These are phyloP conservation scores for Sycophila texana DNA, from an alignment of 2,888 invertebrate species.

Conservation along the genomic window DNA sequence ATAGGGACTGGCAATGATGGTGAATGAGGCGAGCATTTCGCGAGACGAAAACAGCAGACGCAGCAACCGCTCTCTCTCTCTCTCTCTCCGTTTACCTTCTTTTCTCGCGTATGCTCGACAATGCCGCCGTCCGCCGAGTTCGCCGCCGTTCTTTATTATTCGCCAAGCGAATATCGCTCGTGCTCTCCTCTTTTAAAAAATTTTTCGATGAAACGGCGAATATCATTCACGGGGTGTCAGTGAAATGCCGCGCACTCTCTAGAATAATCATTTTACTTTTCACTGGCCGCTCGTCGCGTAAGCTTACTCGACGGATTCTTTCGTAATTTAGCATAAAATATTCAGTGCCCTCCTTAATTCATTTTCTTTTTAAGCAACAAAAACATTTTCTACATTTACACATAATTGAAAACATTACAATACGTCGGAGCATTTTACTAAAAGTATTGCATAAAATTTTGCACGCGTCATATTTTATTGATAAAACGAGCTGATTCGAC, in stretches of 20 bases:
- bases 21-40: conserved; percentile 8
- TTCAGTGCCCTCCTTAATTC: too few relatives aligned
- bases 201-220: conserved; percentile 24
- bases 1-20: conserved; percentile 14
- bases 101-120: not conserved
- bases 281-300: too few relatives aligned
- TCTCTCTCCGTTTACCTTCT: not conserved
- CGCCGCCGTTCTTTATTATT: conserved; percentile 8
- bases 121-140: too few relatives aligned
- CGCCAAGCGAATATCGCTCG: conserved; percentile 2
- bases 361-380: too few relatives aligned
- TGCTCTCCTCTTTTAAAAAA: not conserved
- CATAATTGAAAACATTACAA: too few relatives aligned
- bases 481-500: conserved; percentile 7
- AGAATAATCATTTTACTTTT: not conserved
- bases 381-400: too few relatives aligned
- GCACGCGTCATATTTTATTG: not conserved
- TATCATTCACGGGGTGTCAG: not conserved
- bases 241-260: too few relatives aligned
- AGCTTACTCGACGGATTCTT: too few relatives aligned
- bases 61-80: not conserved
- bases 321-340: too few relatives aligned
- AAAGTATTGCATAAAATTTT: not conserved
- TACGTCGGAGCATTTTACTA: too few relatives aligned
- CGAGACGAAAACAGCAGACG: not conserved